Conservation (phyloP, 2,888 invertebrate genomes). For the Mycalesis mineus region DNA sequence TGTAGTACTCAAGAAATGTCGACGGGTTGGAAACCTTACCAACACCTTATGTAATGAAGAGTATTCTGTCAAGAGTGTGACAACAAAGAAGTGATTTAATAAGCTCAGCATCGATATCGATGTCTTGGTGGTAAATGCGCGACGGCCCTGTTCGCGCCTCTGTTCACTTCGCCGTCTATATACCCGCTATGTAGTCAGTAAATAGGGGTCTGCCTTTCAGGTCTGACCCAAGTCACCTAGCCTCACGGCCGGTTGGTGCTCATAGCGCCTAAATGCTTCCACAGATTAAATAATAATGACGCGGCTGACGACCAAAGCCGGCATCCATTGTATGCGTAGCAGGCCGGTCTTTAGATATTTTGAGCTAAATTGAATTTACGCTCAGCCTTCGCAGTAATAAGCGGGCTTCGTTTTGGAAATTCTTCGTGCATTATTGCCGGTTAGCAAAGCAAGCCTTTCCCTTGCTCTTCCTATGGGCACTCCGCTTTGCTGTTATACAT, state of each 20-base stretch:
- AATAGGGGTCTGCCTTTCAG: conserved; percentile 63
- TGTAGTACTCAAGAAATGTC: too few species aligned
- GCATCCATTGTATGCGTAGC: conserved; percentile 28
- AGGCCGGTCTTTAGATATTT: conserved; percentile 25
- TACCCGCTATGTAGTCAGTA: conserved; percentile 53
- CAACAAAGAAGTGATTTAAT: neutral
- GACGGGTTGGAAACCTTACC: too few species aligned
- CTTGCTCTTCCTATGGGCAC: neutral
- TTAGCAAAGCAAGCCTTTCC: conserved; percentile 2
- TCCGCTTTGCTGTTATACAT: neutral
- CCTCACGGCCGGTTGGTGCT: conserved; percentile 33
- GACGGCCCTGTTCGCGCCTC: conserved; percentile 42
- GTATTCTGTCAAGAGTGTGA: neutral
- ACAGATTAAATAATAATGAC: conserved; percentile 38
- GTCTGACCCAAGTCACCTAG: conserved; percentile 46
- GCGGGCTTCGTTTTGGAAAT: conserved; percentile 11
- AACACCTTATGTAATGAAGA: too few species aligned
- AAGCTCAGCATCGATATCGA: conserved; percentile 32
- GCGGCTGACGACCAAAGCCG: conserved; percentile 25
- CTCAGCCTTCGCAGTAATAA: conserved; percentile 23
- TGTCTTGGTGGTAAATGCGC: conserved; percentile 14
- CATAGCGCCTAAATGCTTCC: conserved; percentile 35
- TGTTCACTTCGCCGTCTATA: conserved; percentile 51
- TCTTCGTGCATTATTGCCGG: conserved; percentile 10
- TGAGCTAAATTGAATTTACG: conserved; percentile 25